Evolutionary conservation across 1,140 invertebrate genomes (phyloP).

Genomic region (Trialeurodes vaporariorum): DNA sequence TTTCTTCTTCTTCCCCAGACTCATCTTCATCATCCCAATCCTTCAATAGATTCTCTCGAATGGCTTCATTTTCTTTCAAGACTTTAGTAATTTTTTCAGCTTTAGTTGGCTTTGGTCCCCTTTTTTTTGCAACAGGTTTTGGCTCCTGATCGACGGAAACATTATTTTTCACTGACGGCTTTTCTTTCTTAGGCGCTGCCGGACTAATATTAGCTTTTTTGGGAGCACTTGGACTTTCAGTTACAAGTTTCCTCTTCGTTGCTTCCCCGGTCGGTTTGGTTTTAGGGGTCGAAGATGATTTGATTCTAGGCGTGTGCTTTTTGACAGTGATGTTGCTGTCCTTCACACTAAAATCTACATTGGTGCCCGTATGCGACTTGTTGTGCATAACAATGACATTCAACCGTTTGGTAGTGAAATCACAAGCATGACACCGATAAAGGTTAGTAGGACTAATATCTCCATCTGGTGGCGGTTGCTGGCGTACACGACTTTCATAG

Average conservation of each 20-base stretch:
- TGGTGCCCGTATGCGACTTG: slow-evolving; percentile 43
- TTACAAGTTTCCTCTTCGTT: not conserved
- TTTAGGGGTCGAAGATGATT: not conserved
- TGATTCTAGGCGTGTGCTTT: not conserved
- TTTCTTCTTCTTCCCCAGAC: slow-evolving; percentile 11
- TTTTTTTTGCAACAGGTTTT: not conserved
- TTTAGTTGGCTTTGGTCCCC: slow-evolving; percentile 3
- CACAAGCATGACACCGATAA: slow-evolving; percentile 51
- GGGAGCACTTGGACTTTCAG: not conserved
- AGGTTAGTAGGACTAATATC: slow-evolving; percentile 20
- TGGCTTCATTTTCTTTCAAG: slow-evolving; percentile 17
- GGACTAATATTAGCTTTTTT: not conserved
- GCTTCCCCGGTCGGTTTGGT: not conserved
- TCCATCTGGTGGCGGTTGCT: slow-evolving; percentile 33
- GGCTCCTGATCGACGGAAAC: not conserved
- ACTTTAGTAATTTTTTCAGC: slow-evolving; percentile 10
- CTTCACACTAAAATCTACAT: slow-evolving; percentile 14
- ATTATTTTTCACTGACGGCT: not conserved
- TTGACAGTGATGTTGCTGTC: not conserved
- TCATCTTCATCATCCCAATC: slow-evolving; percentile 21
- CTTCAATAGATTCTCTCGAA: slow-evolving; percentile 16
- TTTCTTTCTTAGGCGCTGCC: not conserved
- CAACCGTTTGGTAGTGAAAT: slow-evolving; percentile 47
- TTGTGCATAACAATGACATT: slow-evolving; percentile 58
- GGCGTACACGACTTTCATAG: slow-evolving; percentile 46